These are phyloP conservation scores for Cephus cinctus DNA, from an alignment of 1,140 invertebrate genomes.

Conservation along the genomic window DNA sequence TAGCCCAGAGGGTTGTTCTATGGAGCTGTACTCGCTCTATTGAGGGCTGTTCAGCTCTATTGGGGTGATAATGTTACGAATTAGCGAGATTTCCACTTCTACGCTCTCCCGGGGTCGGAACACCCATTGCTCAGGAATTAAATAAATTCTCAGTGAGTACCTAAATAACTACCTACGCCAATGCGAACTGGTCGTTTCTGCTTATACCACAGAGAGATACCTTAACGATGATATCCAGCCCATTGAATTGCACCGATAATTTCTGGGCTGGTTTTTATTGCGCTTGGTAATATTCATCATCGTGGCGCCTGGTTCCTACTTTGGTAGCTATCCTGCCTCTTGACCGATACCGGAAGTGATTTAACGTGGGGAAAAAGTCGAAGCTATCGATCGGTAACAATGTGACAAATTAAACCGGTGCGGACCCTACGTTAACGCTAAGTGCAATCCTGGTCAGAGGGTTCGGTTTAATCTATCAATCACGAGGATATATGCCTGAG, in stretches of 20 bases:
- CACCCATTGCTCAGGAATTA: constrained; percentile 24
- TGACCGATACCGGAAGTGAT: too few species aligned
- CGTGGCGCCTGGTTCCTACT: background rate
- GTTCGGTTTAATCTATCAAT: constrained; percentile 50
- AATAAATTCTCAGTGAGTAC: constrained; percentile 27
- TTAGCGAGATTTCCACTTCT: constrained; percentile 47
- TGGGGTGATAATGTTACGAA: constrained; percentile 51
- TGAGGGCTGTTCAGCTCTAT: constrained; percentile 42
- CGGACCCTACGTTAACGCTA: background rate
- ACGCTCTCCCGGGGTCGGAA: background rate
- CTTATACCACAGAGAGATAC: background rate
- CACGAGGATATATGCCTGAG: constrained; percentile 32
- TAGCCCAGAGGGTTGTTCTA: constrained; percentile 29
- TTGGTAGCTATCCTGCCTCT: too few species aligned
- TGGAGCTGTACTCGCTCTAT: constrained; percentile 35
- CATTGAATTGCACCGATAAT: too few species aligned
- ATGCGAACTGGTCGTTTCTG: background rate
- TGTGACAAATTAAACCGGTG: constrained; percentile 11
- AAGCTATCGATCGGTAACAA: background rate
- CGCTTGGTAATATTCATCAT: background rate
- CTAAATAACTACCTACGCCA: constrained; percentile 13
- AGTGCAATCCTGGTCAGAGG: background rate
- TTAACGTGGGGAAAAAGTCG: constrained; percentile 21
- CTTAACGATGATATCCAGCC: background rate
- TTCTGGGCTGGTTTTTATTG: too few species aligned